Evolutionary conservation across 2,797 vertebrate species (phyloP).

Genomic region (Ambastaia sidthimunki): DNA sequence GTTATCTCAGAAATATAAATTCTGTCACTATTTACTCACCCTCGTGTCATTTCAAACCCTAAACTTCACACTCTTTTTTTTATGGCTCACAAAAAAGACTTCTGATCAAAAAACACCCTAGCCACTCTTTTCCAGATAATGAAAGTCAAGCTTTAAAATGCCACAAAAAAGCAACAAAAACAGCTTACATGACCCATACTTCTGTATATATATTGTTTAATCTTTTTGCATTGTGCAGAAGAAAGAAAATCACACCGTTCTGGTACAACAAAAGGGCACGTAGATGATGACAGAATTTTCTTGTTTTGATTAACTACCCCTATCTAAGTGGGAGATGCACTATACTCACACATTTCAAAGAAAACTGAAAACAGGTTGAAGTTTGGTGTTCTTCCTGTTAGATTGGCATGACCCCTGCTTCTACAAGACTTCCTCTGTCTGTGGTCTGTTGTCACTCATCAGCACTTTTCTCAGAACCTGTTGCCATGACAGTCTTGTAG

Average conservation of each 20-base stretch:
- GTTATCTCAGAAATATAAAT: not conserved
- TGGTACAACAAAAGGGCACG: not conserved
- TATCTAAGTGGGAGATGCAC: conserved; percentile 1
- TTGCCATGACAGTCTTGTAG: conserved; percentile 76
- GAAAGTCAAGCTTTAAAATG: not conserved
- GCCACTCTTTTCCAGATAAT: not conserved
- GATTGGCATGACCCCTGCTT: not conserved
- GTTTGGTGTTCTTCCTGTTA: conserved; percentile 7
- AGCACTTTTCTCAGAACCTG: conserved; percentile 81
- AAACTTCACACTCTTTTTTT: not conserved
- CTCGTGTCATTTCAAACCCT: not conserved
- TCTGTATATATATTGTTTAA: not conserved
- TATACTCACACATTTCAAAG: conserved; percentile 21
- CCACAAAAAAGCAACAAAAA: not conserved
- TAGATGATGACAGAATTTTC: not conserved
- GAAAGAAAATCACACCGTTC: not conserved
- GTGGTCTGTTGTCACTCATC: conserved; percentile 74
- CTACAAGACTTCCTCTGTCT: not conserved
- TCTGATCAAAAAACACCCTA: not conserved
- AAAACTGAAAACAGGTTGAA: conserved; percentile 33
- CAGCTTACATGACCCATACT: too few relatives aligned
- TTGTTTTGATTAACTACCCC: not conserved
- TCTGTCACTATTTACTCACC: not conserved
- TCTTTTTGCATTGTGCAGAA: not conserved
- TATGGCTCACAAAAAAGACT: not conserved